Base-by-base conservation (phyloP, 2,113 vertebrate genomes). In the Archilochus colubris region DNA sequence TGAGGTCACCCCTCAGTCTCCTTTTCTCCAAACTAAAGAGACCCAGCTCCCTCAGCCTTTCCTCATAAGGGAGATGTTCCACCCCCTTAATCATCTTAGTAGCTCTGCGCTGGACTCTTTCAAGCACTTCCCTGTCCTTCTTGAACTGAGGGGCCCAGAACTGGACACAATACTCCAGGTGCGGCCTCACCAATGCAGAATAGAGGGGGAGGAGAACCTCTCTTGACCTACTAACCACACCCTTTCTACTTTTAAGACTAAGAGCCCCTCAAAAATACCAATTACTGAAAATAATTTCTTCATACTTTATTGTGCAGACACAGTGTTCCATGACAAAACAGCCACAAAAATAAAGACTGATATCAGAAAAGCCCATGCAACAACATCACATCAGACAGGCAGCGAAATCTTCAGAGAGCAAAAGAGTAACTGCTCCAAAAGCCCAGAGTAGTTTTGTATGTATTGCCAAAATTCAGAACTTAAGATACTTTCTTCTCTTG, bases 261-360 rank as follows among this genome's bases (percentile, higher is more conserved):
- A 25, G 20, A 88, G 53, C 25, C 17, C 25, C 25, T 27, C 7
- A 79, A 24, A 80, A 51, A 7, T 58, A 22, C 14, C 23, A 61
- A 22, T 36, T 66, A 69, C 12, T 31, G 17, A 23, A 91, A 67
- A 22, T 6, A 50, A 78, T 54, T 87, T 48, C 58, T 75, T 80
- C 74, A 44, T 30, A n/a, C 7, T 62, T 73, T 9, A 44, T 7
- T 66, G n/a, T 25, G 64, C 28, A 61, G 48, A 53, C 17, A 25
- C 6, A 61, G 19, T 67, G 19, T 53, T 19, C 46, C n/a, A 46
- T 0, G 0, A 9, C 16, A 44, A 3, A 62, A 62, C 5, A n/a
- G 54, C 15, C 16, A 63, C 10, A 67, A 88, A 82, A 80, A 73
- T 43, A 86, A 58, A 28, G 44, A 67, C 15, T 30, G 44, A 22